These are phyloP conservation scores for Axis porcinus DNA, from an alignment of 2,113 vertebrate species.

Conservation along the genomic window DNA sequence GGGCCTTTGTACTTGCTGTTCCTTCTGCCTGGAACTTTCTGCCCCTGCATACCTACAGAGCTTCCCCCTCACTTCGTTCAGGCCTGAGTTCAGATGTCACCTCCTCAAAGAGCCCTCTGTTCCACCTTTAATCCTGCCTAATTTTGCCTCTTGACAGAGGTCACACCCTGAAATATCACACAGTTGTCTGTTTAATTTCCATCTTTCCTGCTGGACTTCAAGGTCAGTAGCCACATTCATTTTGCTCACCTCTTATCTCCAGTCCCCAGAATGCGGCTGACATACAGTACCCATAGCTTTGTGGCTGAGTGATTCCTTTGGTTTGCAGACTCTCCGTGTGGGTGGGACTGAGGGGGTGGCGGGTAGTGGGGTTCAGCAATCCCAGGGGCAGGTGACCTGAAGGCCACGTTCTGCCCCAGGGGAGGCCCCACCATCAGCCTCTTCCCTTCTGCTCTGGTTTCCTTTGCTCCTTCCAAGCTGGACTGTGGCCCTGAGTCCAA, in stretches of 20 bases:
- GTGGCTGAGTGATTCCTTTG: neutral
- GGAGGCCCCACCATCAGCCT: neutral
- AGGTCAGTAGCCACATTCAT: neutral
- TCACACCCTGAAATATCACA: neutral
- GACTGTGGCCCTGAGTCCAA: neutral
- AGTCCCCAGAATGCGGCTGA: neutral
- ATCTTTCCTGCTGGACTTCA: neutral
- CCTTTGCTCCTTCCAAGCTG: neutral
- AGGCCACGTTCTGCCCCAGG: neutral
- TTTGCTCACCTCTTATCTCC: neutral
- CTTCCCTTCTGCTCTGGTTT: neutral
- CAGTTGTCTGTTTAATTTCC: neutral
- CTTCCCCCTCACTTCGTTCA: neutral
- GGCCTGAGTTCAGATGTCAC: neutral
- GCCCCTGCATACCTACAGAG: neutral
- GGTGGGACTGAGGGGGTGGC: neutral
- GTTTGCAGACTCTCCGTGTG: neutral
- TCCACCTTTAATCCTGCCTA: neutral
- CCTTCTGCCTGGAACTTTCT: neutral
- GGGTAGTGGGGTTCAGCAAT: neutral
- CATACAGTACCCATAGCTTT: neutral
- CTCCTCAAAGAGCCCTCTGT: neutral
- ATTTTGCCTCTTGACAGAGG: neutral
- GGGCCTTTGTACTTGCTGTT: neutral
- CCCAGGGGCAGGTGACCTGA: neutral